phyloP scores from a whole-genome alignment of 2,888 invertebrate species.

The Scrobipalpa atriplicella region DNA sequence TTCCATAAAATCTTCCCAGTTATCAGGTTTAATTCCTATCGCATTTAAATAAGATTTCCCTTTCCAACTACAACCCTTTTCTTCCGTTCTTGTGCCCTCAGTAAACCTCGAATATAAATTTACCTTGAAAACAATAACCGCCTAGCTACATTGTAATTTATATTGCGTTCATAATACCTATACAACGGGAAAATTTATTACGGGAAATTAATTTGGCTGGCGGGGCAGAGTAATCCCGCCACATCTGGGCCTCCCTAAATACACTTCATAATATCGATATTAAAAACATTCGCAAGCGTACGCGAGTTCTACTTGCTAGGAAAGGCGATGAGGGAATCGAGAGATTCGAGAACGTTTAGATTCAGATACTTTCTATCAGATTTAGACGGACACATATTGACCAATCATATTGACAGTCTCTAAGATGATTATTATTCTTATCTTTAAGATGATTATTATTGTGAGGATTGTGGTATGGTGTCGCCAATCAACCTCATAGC shows the following conservation, averaged over 20 bases:
- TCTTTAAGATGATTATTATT: no score
- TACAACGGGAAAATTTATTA: slow-evolving; percentile 61
- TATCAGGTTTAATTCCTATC: slow-evolving; percentile 8
- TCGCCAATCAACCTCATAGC: no score
- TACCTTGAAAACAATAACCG: slow-evolving; percentile 50
- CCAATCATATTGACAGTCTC: no score
- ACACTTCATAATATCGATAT: slow-evolving; percentile 53
- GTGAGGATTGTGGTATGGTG: no score
- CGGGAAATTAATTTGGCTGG: slow-evolving; percentile 63
- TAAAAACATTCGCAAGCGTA: slow-evolving; percentile 44
- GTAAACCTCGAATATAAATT: slow-evolving; percentile 41
- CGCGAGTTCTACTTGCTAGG: neutral
- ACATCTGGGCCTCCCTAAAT: slow-evolving; percentile 54
- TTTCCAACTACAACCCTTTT: slow-evolving; percentile 20
- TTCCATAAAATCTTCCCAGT: no score
- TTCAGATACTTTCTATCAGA: neutral
- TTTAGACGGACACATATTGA: no score
- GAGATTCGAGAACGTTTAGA: neutral
- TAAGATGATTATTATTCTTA: no score
- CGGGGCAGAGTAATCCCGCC: slow-evolving; percentile 50
- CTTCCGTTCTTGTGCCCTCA: slow-evolving; percentile 11
- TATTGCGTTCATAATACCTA: slow-evolving; percentile 65
- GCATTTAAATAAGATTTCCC: slow-evolving; percentile 9
- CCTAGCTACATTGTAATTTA: slow-evolving; percentile 56
- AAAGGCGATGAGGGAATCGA: neutral